phyloP scores from a whole-genome alignment of 92 coral and sea anemone species.

The Desmophyllum pertusum region DNA sequence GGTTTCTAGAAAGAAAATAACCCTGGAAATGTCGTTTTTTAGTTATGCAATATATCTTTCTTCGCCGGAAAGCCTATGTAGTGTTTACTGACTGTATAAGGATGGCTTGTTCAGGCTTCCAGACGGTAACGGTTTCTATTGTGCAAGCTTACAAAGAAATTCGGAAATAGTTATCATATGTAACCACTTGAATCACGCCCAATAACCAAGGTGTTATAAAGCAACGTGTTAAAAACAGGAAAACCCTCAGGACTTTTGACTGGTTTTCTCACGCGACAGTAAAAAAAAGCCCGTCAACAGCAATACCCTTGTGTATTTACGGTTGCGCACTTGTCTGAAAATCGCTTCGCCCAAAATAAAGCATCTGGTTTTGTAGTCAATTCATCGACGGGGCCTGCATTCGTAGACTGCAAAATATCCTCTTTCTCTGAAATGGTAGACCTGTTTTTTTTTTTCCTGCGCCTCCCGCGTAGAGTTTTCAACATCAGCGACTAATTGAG shows the following conservation, averaged over 20 bases:
- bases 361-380: constrained; percentile 15
- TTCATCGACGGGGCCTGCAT: constrained; percentile 10
- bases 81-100: not conserved
- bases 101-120: not conserved
- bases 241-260: constrained; percentile 7
- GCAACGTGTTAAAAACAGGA: not conserved
- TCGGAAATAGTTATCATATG: constrained; percentile 3
- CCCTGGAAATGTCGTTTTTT: not conserved
- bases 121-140: not conserved
- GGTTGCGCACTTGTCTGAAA: constrained; percentile 6
- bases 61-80: not conserved
- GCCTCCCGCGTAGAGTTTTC: constrained; percentile 16
- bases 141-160: not conserved
- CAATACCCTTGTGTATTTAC: not conserved
- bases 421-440: not conserved
- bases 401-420: not conserved
- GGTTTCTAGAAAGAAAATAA: not conserved
- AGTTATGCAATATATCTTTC: not conserved
- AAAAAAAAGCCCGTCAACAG: not conserved
- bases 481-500: not conserved
- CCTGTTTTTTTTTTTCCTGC: not conserved
- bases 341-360: not conserved
- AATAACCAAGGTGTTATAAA: not conserved
- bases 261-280: constrained; percentile 7
- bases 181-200: constrained; percentile 23